Evolutionary conservation across 2,888 invertebrate genomes (phyloP), one percentile per base, ranked within the genome.

Genomic region (Lagria hirta): DNA sequence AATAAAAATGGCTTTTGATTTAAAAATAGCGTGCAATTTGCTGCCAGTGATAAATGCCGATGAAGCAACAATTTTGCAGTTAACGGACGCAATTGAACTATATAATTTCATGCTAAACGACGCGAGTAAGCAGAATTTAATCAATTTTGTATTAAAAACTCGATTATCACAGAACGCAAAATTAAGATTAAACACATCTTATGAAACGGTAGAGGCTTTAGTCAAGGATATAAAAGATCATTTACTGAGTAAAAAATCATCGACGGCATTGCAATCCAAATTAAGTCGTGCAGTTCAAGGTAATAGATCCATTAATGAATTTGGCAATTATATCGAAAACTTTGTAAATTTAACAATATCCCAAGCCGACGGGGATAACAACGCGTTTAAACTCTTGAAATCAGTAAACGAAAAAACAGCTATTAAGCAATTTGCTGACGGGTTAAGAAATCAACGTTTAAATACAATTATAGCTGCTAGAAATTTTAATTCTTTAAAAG

Each of bases 131-230:
- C 6, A 12, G 5, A 26, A 2, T 2, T 11, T 26, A 26, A 4
- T 12, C 7, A 26, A n/a, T 2, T 26, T 26, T 26, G 12, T 26
- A 11, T 26, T 26, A 3, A 26, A 26, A 26, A 26, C 26, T 4
- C 10, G 1, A 10, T 26, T 26, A 6, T 26, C 12, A 12, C 26
- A 10, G n/a, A 1, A 8, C 3, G 26, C 26, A 26, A 26, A 26
- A 26, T 7, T 26, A 11, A 26, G 26, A 12, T 26, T 26, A 26
- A 10, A 8, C 3, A 8, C 8, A 7, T 1, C 26, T 4, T 26
- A 26, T 26, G 10, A 10, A 3, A 26, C 10, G 10, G 13, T 11
- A 12, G 10, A 3, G 1, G 26, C 26, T 26, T 26, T 14, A 26
- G 13, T 26, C 8, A 26, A 11, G 7, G 26, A 26, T 26, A 11